A percentile compares a stretch with the other conserved stretches of the same genome.
These are phyloP conservation scores for Julus scanicus DNA, from an alignment of 2,888 invertebrate genomes.

Conservation along the genomic window DNA sequence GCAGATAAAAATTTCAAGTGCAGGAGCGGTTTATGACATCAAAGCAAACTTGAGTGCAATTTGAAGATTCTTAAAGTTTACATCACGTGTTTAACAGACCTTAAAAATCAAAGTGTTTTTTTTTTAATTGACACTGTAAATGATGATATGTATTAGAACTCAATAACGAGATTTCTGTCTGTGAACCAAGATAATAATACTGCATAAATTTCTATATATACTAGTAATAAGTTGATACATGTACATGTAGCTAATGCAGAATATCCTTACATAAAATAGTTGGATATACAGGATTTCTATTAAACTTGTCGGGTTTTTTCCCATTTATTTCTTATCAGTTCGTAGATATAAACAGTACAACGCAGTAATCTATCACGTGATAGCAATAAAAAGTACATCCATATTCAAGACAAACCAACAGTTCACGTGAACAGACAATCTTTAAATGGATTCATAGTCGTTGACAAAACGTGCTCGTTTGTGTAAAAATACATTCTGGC, in stretches of 20 bases:
- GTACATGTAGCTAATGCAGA: too few species aligned
- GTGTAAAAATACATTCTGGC: background rate
- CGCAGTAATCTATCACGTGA: background rate
- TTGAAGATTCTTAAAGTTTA: background rate
- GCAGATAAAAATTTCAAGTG: background rate
- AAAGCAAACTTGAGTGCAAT: background rate
- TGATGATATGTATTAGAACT: too few species aligned
- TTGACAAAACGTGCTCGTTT: background rate
- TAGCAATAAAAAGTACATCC: background rate
- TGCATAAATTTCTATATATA: too few species aligned
- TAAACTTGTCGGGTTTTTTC: background rate
- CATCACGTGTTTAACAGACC: too few species aligned
- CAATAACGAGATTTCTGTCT: too few species aligned
- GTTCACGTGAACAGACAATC: conserved; percentile 7
- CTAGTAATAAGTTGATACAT: too few species aligned
- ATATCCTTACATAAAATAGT: too few species aligned
- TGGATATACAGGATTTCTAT: background rate
- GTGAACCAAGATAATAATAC: too few species aligned
- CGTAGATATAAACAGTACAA: background rate
- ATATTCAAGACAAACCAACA: background rate
- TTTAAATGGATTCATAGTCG: conserved; percentile 24
- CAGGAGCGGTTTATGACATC: conserved; percentile 19
- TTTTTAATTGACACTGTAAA: too few species aligned
- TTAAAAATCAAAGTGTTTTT: too few species aligned
- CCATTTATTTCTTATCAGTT: background rate